Conservation (phyloP, 2,113 vertebrate species). For the Poicephalus gulielmi region DNA sequence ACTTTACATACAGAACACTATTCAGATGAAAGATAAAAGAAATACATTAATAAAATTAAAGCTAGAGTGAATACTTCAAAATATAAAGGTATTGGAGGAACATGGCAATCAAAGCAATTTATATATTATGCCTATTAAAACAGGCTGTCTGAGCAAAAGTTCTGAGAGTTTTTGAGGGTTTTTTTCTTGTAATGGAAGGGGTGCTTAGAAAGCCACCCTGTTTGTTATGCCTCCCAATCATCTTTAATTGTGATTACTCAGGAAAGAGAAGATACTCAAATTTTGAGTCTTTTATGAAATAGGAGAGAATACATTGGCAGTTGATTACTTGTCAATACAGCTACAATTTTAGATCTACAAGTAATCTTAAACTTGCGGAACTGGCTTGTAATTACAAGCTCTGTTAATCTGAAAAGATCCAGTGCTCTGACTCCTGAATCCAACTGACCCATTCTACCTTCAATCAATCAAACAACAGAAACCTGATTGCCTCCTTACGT, state of each 20-base stretch:
- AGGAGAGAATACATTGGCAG: neutral
- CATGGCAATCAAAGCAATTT: conserved; percentile 68
- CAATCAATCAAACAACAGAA: neutral
- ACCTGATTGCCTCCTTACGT: neutral
- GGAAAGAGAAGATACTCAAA: neutral
- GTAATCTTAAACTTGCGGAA: neutral
- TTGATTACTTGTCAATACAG: neutral
- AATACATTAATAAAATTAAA: conserved; percentile 82
- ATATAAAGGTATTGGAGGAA: conserved; percentile 68
- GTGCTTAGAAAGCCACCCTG: neutral
- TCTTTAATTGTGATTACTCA: neutral
- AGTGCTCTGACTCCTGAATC: neutral
- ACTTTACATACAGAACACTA: conserved; percentile 82
- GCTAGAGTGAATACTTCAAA: conserved; percentile 72
- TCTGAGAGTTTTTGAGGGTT: neutral
- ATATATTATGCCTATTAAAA: conserved; percentile 21
- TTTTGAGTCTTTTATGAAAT: neutral
- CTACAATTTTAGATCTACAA: neutral
- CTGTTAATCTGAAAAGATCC: neutral
- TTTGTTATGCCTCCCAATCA: neutral
- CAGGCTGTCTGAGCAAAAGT: neutral
- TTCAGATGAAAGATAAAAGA: conserved; percentile 83
- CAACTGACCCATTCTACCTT: conserved; percentile 14
- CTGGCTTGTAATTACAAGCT: neutral
- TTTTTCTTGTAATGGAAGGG: neutral